Conservation (phyloP, 1,140 invertebrate genomes). For the Odontomachus brunneus region DNA sequence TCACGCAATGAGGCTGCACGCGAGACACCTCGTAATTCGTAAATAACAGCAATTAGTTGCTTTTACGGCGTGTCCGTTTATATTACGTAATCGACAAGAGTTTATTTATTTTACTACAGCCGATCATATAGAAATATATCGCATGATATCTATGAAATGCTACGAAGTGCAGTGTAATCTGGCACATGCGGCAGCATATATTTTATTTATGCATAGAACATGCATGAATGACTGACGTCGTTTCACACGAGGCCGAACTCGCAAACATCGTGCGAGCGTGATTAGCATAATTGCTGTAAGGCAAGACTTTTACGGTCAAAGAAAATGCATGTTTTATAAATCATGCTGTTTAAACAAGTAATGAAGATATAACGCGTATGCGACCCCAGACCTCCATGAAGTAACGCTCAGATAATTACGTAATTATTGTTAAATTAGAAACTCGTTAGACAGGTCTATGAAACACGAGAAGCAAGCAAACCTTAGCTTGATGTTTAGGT, state of each 20-base stretch:
- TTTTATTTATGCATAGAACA: conserved; percentile 16
- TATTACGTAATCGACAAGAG: too few relatives aligned
- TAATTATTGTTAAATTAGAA: neutral
- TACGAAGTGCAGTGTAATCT: neutral
- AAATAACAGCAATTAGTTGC: neutral
- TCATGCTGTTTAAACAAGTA: conserved; percentile 6
- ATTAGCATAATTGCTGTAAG: conserved; percentile 22
- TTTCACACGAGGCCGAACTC: conserved; percentile 28
- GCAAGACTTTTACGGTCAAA: neutral
- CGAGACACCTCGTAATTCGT: neutral
- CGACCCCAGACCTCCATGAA: neutral
- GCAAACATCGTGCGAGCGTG: neutral
- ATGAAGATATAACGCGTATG: neutral
- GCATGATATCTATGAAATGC: neutral
- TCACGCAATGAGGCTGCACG: neutral
- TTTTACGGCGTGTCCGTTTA: neutral
- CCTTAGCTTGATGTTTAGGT: neutral
- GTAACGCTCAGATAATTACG: conserved; percentile 5
- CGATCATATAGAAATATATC: neutral
- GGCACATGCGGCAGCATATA: neutral
- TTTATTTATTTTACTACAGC: too few relatives aligned
- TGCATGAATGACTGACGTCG: neutral
- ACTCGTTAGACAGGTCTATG: neutral
- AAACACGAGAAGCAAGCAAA: neutral
- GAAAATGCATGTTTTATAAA: conserved; percentile 17